Percentiles rank a stretch among this genome's conserved stretches.
phyloP scores from a whole-genome alignment of 2,888 invertebrate species.

The Gryllus longicercus region DNA sequence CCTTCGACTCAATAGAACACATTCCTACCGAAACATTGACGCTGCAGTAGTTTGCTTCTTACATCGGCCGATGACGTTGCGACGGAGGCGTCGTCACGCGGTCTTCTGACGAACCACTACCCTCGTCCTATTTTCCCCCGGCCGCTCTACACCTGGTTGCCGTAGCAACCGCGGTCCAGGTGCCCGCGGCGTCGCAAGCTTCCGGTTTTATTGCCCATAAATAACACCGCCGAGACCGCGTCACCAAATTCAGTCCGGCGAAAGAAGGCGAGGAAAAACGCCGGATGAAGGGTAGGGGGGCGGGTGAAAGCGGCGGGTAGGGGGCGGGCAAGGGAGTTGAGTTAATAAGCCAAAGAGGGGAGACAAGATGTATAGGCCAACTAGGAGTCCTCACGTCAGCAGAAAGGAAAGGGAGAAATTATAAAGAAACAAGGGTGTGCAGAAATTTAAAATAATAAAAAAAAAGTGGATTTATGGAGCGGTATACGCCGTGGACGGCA shows the following conservation, averaged over 20 bases:
- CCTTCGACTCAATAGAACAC: too few species aligned
- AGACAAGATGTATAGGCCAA: constrained; percentile 1
- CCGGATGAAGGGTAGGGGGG: neutral
- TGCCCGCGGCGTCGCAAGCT: too few species aligned
- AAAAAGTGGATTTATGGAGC: neutral
- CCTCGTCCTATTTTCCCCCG: too few species aligned
- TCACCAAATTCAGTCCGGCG: neutral
- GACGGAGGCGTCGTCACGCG: too few species aligned
- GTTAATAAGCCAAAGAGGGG: constrained; percentile 1
- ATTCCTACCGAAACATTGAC: too few species aligned
- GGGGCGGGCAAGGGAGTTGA: neutral
- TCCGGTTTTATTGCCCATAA: neutral
- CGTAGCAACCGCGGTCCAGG: too few species aligned
- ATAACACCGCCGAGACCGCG: neutral
- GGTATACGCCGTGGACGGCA: neutral
- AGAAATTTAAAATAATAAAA: constrained; percentile 3
- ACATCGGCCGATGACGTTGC: too few species aligned
- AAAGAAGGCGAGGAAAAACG: neutral
- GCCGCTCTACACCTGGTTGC: too few species aligned
- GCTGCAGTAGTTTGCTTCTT: too few species aligned
- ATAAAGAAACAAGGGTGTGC: neutral
- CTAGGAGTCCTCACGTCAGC: neutral
- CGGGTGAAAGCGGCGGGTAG: neutral
- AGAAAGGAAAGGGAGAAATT: neutral
- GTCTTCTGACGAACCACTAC: too few species aligned